Evolutionary conservation across 2,797 vertebrate genomes (phyloP), one percentile per base, ranked within the genome.

Genomic region (Lacerta agilis): DNA sequence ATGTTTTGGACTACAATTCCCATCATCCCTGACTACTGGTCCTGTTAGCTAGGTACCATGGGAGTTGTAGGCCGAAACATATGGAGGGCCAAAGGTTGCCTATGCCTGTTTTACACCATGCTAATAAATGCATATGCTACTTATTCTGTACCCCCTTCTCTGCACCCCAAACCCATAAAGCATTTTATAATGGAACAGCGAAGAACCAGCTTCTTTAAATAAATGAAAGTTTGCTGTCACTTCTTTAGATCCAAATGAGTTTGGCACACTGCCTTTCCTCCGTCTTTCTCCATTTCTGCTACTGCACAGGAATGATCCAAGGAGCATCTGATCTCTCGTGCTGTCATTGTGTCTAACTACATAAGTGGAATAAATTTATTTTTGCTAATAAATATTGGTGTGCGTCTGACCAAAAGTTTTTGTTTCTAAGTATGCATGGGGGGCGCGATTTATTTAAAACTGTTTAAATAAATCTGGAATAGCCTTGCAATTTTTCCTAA

Each of bases 341-440:
- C 77, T 87, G 9, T 91, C 69, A 27, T 76, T 92, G 1, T 0
- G 79, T 94, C 88, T 75, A 91, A 90, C 93, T 94, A 87, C 93
- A 43, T 91, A 94, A 93, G 92, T 93, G 94, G 76, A 95, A 96
- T 95, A 95, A 95, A 95, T 94, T 89, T 94, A 94, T 95, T 94
- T 96, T 95, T 94, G 93, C 91, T 1, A 2, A 92, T 0, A 2
- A 83, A 33, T 0, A 85, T 82, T 66, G 64, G 0, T 8, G 83
- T 92, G 75, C 84, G 67, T 89, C 0, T 0, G 79, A 86, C 80
- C 82, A 29, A 29, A 29, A 10, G 27, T 38, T n/a, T 79, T 79
- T 38, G 20, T 41, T 75, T 45, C n/a, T 49, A 29, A 36, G 38
- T 85, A 80, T 36, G 18, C 43, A 36, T 43, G 72, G 36, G 41